These are phyloP conservation scores for Eueremaeus valkanovi DNA, from an alignment of 2,888 invertebrate genomes.

Conservation along the genomic window DNA sequence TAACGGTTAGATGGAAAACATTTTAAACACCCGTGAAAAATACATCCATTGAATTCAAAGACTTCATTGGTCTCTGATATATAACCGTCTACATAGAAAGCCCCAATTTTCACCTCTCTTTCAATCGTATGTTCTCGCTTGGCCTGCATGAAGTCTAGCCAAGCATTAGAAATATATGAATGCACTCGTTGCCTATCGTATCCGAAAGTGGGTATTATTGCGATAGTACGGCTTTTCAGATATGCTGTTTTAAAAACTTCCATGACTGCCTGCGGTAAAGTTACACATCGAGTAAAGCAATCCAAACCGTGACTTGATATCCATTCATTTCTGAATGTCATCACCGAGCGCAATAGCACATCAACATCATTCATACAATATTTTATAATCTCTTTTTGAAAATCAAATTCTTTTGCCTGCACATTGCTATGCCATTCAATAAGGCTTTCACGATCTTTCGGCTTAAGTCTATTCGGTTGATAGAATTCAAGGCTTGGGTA, in stretches of 20 bases:
- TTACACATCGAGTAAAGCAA: conserved; percentile 42
- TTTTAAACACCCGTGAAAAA: conserved; percentile 45
- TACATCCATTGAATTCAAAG: conserved; percentile 47
- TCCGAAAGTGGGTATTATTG: conserved; percentile 42
- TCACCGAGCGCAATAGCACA: conserved; percentile 32
- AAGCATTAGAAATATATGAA: conserved; percentile 40
- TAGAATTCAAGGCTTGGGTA: conserved; percentile 1
- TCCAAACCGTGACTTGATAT: conserved; percentile 37
- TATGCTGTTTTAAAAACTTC: conserved; percentile 37
- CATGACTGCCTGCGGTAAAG: conserved; percentile 45
- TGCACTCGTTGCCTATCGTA: conserved; percentile 41
- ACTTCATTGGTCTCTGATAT: conserved; percentile 36
- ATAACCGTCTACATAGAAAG: conserved; percentile 44
- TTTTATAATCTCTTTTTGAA: conserved; percentile 43
- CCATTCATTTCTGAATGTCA: conserved; percentile 40
- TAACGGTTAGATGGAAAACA: conserved; percentile 39
- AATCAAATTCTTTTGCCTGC: conserved; percentile 43
- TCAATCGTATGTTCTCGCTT: conserved; percentile 35
- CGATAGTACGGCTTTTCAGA: conserved; percentile 41
- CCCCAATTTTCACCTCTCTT: conserved; percentile 43
- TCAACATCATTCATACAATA: conserved; percentile 46
- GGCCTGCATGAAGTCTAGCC: conserved; percentile 43
- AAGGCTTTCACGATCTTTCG: not conserved
- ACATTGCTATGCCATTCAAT: conserved; percentile 36
- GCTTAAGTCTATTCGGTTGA: not conserved